A percentile compares a stretch with the other conserved stretches of the same genome.
Conservation (phyloP, 2,888 invertebrate species). For the Netelia melanura region DNA sequence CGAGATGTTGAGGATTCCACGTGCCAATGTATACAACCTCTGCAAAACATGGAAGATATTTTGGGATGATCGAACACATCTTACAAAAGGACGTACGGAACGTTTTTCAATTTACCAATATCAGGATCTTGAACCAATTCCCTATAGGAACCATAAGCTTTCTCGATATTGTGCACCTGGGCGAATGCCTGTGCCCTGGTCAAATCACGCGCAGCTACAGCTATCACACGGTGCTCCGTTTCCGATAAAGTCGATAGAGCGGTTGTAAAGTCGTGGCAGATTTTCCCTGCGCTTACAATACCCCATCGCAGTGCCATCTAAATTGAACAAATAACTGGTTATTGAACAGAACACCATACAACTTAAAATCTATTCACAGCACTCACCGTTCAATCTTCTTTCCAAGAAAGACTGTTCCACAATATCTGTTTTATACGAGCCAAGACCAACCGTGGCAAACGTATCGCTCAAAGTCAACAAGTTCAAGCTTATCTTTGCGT, state of each 20-base stretch:
- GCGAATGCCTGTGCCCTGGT: conserved; percentile 92
- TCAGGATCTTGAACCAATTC: conserved; percentile 90
- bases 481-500: too few relatives aligned
- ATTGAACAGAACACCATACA: too few relatives aligned
- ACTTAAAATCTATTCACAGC: too few relatives aligned
- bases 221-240: conserved; percentile 90
- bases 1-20: conserved; percentile 91
- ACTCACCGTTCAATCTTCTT: too few relatives aligned
- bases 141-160: conserved; percentile 91
- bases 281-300: conserved; percentile 93
- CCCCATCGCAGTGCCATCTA: conserved; percentile 92
- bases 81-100: not conserved
- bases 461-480: too few relatives aligned
- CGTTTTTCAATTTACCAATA: conserved; percentile 87
- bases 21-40: conserved; percentile 95
- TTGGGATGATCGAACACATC: not conserved
- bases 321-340: not conserved
- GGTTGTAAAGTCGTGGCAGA: conserved; percentile 93
- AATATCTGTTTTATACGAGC: too few relatives aligned
- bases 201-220: conserved; percentile 92
- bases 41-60: conserved; percentile 79
- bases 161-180: conserved; percentile 89
- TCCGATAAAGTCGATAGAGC: conserved; percentile 89
- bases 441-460: too few relatives aligned
- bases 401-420: too few relatives aligned